These are phyloP conservation scores for Syrrhaptes paradoxus DNA, from an alignment of 2,113 vertebrate species.

Conservation along the genomic window DNA sequence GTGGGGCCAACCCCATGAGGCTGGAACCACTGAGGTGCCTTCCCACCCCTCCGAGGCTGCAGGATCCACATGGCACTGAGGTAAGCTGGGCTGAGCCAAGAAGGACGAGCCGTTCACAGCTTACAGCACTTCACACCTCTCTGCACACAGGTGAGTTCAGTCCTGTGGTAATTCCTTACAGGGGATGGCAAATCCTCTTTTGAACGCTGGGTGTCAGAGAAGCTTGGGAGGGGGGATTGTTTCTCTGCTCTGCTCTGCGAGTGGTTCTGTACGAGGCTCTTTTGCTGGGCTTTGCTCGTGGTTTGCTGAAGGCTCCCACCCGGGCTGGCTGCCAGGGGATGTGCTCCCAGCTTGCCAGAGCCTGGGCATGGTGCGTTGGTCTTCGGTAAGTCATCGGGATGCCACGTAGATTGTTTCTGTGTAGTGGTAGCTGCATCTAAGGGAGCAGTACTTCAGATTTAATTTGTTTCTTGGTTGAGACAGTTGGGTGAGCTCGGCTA, in stretches of 20 bases:
- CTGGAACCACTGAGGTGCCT: neutral
- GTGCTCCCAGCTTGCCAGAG: neutral
- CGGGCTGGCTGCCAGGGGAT: neutral
- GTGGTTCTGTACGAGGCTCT: neutral
- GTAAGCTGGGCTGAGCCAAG: neutral
- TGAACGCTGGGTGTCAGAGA: neutral
- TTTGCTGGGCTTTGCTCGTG: neutral
- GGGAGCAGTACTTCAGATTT: neutral
- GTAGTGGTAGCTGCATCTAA: neutral
- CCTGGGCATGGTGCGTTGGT: neutral
- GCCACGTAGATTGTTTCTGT: neutral
- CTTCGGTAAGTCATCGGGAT: neutral
- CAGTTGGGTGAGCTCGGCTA: neutral
- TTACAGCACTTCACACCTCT: neutral
- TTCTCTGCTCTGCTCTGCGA: neutral
- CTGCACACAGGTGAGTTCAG: neutral
- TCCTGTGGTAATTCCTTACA: neutral
- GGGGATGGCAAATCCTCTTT: neutral
- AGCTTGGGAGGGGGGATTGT: neutral
- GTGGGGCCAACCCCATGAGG: rapidly evolving
- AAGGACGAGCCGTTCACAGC: neutral
- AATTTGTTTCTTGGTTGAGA: neutral
- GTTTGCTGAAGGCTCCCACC: neutral
- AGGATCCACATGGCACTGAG: neutral
- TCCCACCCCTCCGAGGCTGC: neutral